phyloP scores from a whole-genome alignment of 2,797 vertebrate genomes.

The Oreortyx pictus region DNA sequence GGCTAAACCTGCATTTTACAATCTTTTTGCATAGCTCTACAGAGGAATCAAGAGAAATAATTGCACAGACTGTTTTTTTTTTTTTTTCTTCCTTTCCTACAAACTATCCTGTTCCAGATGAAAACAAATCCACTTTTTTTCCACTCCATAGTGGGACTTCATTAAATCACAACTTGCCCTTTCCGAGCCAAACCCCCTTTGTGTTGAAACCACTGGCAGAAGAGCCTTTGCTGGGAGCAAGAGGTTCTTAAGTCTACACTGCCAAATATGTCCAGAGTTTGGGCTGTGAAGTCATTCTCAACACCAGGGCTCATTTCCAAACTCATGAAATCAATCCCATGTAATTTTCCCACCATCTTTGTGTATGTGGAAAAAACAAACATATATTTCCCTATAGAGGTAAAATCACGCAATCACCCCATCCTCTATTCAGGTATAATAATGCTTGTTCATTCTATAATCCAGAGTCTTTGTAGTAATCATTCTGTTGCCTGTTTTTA shows the following conservation, averaged over 20 bases:
- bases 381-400: slow-evolving; percentile 17
- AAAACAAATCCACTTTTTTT: not conserved
- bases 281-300: slow-evolving; percentile 41
- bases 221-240: slow-evolving; percentile 15
- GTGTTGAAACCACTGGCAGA: slow-evolving; percentile 48
- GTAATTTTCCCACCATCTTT: slow-evolving; percentile 43
- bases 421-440: slow-evolving; percentile 1
- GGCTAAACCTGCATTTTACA: not conserved
- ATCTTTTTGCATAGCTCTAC: not conserved
- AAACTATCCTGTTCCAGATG: not conserved
- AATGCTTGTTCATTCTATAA: not conserved
- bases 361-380: slow-evolving; percentile 7
- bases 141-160: not conserved
- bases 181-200: not conserved
- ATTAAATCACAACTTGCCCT: not conserved
- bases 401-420: slow-evolving; percentile 22
- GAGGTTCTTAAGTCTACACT: not conserved
- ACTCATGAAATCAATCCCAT: slow-evolving; percentile 39
- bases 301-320: slow-evolving; percentile 47
- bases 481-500: not conserved
- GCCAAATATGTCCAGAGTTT: slow-evolving; percentile 44
- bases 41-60: not conserved
- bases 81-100: not conserved
- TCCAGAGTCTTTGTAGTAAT: not conserved
- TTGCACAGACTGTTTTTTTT: not conserved